Percentiles rank a stretch among this genome's conserved stretches.
phyloP scores from a whole-genome alignment of 2,888 invertebrate species.

The Melanostoma mellinum region DNA sequence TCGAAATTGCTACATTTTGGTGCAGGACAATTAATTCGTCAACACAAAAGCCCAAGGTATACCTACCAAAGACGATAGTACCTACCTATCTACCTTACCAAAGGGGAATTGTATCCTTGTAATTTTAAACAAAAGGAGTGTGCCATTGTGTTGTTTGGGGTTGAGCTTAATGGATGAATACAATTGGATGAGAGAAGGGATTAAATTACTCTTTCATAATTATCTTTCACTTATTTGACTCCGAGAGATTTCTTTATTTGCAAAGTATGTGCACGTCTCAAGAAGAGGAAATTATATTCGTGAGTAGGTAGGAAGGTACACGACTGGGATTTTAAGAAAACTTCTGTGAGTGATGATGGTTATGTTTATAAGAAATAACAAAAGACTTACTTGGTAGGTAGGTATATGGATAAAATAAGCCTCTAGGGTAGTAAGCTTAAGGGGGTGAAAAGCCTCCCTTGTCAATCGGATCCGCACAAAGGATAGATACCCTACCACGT shows the following conservation, averaged over 20 bases:
- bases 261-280: conserved; percentile 35
- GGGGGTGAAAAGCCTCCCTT: too few relatives aligned
- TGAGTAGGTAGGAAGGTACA: conserved; percentile 1
- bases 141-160: conserved; percentile 2
- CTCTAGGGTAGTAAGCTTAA: too few relatives aligned
- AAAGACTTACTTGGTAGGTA: too few relatives aligned
- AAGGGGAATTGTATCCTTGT: conserved; percentile 9
- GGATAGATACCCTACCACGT: too few relatives aligned
- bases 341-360: too few relatives aligned
- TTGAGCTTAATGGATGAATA: conserved; percentile 50
- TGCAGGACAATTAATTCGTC: conserved; percentile 71
- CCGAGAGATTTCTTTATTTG: conserved; percentile 43
- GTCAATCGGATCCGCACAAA: too few relatives aligned
- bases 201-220: conserved; percentile 66
- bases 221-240: conserved; percentile 69
- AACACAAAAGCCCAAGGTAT: conserved; percentile 39
- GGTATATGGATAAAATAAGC: too few relatives aligned
- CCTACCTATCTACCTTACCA: too few relatives aligned
- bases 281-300: conserved; percentile 37
- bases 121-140: conserved; percentile 62
- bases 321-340: not conserved
- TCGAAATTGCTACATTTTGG: conserved; percentile 57
- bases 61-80: too few relatives aligned
- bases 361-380: too few relatives aligned
- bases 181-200: conserved; percentile 34